These are phyloP conservation scores for Choloepus hoffmanni DNA, from an alignment of 2,113 vertebrate genomes.

Conservation along the genomic window DNA sequence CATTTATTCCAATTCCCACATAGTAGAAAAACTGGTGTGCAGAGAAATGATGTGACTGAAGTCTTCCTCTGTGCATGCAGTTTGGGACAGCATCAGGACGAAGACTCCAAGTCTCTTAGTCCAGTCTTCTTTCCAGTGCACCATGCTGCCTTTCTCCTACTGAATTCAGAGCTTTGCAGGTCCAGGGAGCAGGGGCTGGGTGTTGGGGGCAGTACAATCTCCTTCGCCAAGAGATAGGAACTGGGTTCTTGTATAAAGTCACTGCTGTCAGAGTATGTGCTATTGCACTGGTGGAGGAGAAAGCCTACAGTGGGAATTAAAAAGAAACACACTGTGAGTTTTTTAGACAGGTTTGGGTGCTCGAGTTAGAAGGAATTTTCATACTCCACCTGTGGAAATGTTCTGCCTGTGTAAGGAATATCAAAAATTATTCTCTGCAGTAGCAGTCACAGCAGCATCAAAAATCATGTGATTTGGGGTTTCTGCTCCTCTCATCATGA, in stretches of 20 bases:
- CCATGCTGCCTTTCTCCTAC: not conserved
- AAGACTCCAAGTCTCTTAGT: not conserved
- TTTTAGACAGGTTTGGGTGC: not conserved
- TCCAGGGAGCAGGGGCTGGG: not conserved
- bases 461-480: not conserved
- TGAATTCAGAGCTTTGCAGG: not conserved
- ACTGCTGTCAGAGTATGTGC: not conserved
- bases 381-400: not conserved
- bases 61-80: not conserved
- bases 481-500: not conserved
- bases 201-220: not conserved
- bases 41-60: not conserved
- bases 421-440: not conserved
- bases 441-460: not conserved
- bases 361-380: not conserved
- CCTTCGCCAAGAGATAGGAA: not conserved
- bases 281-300: not conserved
- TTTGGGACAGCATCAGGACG: not conserved
- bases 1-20: not conserved
- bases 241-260: slow-evolving; percentile 1
- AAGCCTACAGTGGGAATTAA: slow-evolving; percentile 33
- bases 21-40: not conserved
- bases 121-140: not conserved
- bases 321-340: not conserved
- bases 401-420: not conserved